Conservation (phyloP, 2,113 vertebrate genomes). For the Ictalurus furcatus region DNA sequence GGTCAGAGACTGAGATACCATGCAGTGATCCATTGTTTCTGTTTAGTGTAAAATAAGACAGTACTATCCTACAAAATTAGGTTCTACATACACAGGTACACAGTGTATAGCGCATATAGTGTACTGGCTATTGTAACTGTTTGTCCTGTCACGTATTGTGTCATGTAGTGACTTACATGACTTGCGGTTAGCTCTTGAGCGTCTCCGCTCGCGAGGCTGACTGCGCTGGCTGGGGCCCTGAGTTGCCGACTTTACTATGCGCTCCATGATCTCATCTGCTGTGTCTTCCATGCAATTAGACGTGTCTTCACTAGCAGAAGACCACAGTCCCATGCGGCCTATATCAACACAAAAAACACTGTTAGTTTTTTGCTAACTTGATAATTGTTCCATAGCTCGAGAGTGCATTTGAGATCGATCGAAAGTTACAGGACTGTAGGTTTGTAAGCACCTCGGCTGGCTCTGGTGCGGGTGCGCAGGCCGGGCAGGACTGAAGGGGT, state of each 20-base stretch:
- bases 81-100: not conserved
- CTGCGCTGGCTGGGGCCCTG: constrained; percentile 89
- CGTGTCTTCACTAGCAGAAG: constrained; percentile 78
- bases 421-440: not conserved
- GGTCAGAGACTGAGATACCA: not conserved
- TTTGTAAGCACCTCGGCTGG: constrained; percentile 73
- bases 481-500: constrained; percentile 72
- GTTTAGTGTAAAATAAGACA: not conserved
- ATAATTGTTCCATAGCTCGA: too few species aligned
- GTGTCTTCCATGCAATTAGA: constrained; percentile 84
- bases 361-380: too few species aligned
- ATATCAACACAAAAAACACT: constrained; percentile 30
- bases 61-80: not conserved
- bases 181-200: constrained; percentile 92
- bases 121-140: not conserved
- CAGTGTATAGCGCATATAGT: not conserved
- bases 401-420: not conserved
- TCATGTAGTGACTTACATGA: constrained; percentile 79
- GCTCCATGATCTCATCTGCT: constrained; percentile 98
- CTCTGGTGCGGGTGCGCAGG: constrained; percentile 82
- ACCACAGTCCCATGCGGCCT: constrained; percentile 86
- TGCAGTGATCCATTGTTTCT: not conserved
- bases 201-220: constrained; percentile 87
- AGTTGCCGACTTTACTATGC: constrained; percentile 94
- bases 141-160: not conserved